These are phyloP conservation scores for Mesoligia furuncula DNA, from an alignment of 2,888 invertebrate genomes.

Conservation along the genomic window DNA sequence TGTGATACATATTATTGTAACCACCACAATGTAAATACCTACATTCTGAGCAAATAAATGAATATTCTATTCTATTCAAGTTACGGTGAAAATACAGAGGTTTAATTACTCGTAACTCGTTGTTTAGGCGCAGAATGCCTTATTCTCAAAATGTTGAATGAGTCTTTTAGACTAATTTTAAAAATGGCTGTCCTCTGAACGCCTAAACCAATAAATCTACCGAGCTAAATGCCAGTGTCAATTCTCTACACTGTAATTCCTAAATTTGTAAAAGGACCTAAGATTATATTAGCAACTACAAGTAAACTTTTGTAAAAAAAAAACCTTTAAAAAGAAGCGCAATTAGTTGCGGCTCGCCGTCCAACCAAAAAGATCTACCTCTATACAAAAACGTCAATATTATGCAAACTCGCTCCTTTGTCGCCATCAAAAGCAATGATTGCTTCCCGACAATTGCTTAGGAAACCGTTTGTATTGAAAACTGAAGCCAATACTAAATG, in stretches of 20 bases:
- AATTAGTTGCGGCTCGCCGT: slow-evolving; percentile 45
- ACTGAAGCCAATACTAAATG: slow-evolving; percentile 56
- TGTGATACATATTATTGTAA: too few species aligned
- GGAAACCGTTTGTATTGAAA: slow-evolving; percentile 52
- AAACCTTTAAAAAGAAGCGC: background rate
- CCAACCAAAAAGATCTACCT: slow-evolving; percentile 4
- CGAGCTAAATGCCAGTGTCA: too few species aligned
- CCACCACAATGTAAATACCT: too few species aligned
- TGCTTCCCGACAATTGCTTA: slow-evolving; percentile 55
- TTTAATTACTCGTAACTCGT: too few species aligned
- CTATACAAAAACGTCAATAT: slow-evolving; percentile 55
- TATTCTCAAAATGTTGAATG: too few species aligned
- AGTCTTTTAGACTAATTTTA: background rate
- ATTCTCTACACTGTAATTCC: background rate
- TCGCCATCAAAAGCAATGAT: slow-evolving; percentile 53
- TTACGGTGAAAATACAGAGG: background rate
- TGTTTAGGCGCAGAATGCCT: too few species aligned
- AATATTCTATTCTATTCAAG: too few species aligned
- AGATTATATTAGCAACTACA: slow-evolving; percentile 1
- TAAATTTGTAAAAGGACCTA: background rate
- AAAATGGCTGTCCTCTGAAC: background rate
- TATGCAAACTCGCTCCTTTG: slow-evolving; percentile 57
- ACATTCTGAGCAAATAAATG: too few species aligned
- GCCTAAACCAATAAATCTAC: background rate
- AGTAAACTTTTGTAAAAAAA: background rate